Evolutionary conservation across 2,797 vertebrate species (phyloP), one percentile per base, ranked within the genome.

Genomic region (Artibeus lituratus): DNA sequence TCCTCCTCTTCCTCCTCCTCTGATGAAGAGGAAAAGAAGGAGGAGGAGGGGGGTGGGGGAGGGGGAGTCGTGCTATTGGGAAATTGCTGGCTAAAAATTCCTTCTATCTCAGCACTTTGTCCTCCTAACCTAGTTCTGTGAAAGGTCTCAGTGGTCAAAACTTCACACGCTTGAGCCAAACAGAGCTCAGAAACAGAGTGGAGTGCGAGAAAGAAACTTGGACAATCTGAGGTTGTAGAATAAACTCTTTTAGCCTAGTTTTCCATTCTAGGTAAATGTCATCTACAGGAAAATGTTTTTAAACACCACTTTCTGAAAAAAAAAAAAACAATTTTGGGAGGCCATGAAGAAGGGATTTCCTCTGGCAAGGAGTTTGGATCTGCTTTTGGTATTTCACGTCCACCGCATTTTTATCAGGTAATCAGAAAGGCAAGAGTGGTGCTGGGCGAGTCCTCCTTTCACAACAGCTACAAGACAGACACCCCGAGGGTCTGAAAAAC

Each of bases 51-150:
- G 16, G 15, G 21, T 0, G 5, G 2, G 16, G 26, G 32, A 57
- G 2, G 39, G 70, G 5, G 1, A 2, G 81, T 69, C 5, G 10
- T 19, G 53, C 51, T 82, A 22, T 35, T 59, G 72, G 84, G 87
- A 94, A 87, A 87, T 42, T 80, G 10, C 47, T 80, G 73, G 49
- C 55, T 90, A 90, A 82, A 86, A 90, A 90, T 72, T 73, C 65
- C 69, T 65, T 77, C 82, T 35, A 2, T 32, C 80, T 89, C 76
- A 77, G 42, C 5, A 49, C 21, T 83, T 67, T 74, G 82, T 73
- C 77, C 81, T 96, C 92, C 39, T 90, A 90, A 83, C 77, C 85
- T 73, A 90, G 18, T 92, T 96, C 81, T 73, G 19, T 29, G 32
- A 51, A 42, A 91, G 49, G 49, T 2, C 10, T 77, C 57, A 18